Evolutionary conservation across 2,113 vertebrate species (phyloP), one percentile per base, ranked within the genome.

Genomic region (Chionis minor): DNA sequence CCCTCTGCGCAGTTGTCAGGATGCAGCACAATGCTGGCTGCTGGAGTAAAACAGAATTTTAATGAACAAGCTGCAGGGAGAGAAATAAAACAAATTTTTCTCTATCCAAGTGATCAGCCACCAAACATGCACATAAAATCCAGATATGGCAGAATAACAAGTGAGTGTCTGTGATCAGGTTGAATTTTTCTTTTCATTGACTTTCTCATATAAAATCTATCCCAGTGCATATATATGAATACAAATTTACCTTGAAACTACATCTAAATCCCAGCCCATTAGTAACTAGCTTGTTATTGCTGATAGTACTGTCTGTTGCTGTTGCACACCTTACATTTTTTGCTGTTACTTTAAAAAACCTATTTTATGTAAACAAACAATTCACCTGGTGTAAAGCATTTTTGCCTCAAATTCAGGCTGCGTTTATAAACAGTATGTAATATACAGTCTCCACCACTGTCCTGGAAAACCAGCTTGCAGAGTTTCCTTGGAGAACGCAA

Each of bases 31-130:
- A 90, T 90, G 63, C 58, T 92, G 88, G 84, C 62, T 97, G 84
- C 74, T 88, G 47, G 81, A 90, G 55, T 63, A 96, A 92, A 97
- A 13, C 21, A 63, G 96, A 95, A 97, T 97, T 97, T 91, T 94
- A 96, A 96, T 96, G 96, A 95, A 86, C 54, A 95, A 80, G 84
- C 86, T 95, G 73, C 81, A 95, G 91, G 83, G 74, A 96, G 42
- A 96, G 85, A 90, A 96, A 92, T 92, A 86, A 92, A 97, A 62
- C 54, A 94, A 87, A 75, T 95, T 96, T 95, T 52, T 83, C 79
- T 93, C 58, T 66, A 47, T 82, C 78, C 74, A 73, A 97, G 67
- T 67, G 86, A 95, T 90, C 78, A 93, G 54, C 74, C 42, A 88
- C 84, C 49, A 85, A 92, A 90, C 78, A 91, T 18, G 52, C 62